A percentile compares a stretch with the other conserved stretches of the same genome.
These are phyloP conservation scores for Noctua pronuba DNA, from an alignment of 2,888 invertebrate genomes.

Conservation along the genomic window DNA sequence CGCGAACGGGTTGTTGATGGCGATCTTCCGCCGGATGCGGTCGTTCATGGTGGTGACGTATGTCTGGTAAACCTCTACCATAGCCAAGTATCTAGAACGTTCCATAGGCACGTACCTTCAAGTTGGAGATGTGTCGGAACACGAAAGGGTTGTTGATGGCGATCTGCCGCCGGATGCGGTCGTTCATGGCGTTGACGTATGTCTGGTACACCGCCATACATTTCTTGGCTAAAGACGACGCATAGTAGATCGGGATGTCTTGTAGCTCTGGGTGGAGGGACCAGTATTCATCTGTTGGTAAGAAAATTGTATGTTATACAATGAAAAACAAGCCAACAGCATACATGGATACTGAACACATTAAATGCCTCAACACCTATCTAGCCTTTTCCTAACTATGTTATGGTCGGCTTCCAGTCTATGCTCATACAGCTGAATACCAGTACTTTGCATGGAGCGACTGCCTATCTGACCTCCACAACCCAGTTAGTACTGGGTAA, in stretches of 20 bases:
- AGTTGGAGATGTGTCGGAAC: slow-evolving; percentile 98
- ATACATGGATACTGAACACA: not conserved
- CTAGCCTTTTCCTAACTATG: too few species aligned
- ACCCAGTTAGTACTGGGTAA: too few species aligned
- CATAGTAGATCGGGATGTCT: slow-evolving; percentile 99
- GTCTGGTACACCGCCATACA: slow-evolving; percentile 99
- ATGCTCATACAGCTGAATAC: too few species aligned
- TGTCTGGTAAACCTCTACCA: slow-evolving; percentile 96
- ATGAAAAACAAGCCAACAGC: not conserved
- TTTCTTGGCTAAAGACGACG: slow-evolving; percentile 99
- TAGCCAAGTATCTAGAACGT: not conserved
- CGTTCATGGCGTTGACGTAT: slow-evolving; percentile 99
- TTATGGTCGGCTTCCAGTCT: too few species aligned
- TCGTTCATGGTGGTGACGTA: slow-evolving; percentile 99
- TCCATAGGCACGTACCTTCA: slow-evolving; percentile 90
- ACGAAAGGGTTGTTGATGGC: slow-evolving; percentile 99
- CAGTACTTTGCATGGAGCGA: too few species aligned
- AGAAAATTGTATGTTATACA: not conserved
- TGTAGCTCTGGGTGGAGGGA: slow-evolving; percentile 98
- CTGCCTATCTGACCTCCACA: too few species aligned
- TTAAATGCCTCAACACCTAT: too few species aligned
- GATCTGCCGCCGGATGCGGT: slow-evolving; percentile 98
- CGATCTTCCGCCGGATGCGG: slow-evolving; percentile 98
- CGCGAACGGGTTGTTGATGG: slow-evolving; percentile 99
- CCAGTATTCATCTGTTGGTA: slow-evolving; percentile 97